A percentile compares a stretch with the other conserved stretches of the same genome.
Conservation (phyloP, 2,113 vertebrate genomes). For the Dromiciops gliroides region DNA sequence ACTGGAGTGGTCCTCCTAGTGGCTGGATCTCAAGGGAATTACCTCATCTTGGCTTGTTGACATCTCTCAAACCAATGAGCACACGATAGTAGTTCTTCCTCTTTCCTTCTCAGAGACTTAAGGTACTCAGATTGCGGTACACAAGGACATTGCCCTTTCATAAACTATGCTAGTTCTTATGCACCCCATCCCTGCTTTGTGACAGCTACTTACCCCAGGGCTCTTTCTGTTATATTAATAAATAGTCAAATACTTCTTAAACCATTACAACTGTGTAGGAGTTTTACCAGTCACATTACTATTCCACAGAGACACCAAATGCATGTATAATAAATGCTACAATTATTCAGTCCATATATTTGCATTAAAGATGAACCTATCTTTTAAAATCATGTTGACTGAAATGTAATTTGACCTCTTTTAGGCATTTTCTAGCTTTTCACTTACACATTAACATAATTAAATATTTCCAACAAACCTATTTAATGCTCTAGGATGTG, state of each 20-base stretch:
- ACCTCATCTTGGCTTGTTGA: neutral
- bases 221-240: slow-evolving; percentile 39
- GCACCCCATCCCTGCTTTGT: neutral
- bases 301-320: slow-evolving; percentile 28
- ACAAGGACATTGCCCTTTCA: neutral
- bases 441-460: slow-evolving; percentile 14
- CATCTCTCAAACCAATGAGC: neutral
- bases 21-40: neutral
- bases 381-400: slow-evolving; percentile 44
- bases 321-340: slow-evolving; percentile 22
- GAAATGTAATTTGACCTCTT: slow-evolving; percentile 47
- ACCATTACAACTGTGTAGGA: neutral
- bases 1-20: neutral
- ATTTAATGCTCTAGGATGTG: neutral
- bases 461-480: slow-evolving; percentile 52
- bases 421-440: slow-evolving; percentile 50
- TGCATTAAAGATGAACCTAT: slow-evolving; percentile 15
- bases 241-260: slow-evolving; percentile 5
- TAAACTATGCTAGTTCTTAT: neutral
- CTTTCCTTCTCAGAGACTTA: neutral
- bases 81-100: neutral
- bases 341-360: slow-evolving; percentile 24
- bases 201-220: neutral
- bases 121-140: neutral
- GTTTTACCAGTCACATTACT: slow-evolving; percentile 16